Evolutionary conservation across 1,140 invertebrate genomes (phyloP), one percentile per base, ranked within the genome.

Genomic region (Brevipalpus yothersi): DNA sequence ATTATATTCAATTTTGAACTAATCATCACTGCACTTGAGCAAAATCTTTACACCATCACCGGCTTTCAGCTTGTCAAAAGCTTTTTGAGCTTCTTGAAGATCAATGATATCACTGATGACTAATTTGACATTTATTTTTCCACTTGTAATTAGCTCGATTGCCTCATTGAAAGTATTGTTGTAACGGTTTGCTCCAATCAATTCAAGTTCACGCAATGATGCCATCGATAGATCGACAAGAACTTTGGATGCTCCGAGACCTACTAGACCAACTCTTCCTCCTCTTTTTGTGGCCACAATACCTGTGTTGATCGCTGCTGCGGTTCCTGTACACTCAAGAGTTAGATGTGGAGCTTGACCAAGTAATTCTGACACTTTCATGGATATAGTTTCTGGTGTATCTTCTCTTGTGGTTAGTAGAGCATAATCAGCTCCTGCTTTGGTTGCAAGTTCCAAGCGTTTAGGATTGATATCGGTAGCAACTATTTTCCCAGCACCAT

Each of bases 151-250:
- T 23, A 61, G 19, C 19, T 41, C 21, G 13, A 63, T 56, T 17
- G 62, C 60, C 12, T 31, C n/a, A 17, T 60, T 56, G 43, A 58
- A 87, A 31, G 41, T 84, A 73, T 94, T 93, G 53, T 76, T 81
- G 69, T 93, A 94, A 72, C 89, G 78, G 71, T 94, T 94, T 23
- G 88, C 80, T 53, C 90, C 90, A 66, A 79, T 76, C 59, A 96
- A 86, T 69, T 93, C 87, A 8, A 96, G 80, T 76, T 95, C 90
- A 59, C 83, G 71, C 0, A 79, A 71, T 12, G 84, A 70, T 2
- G 87, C 85, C 68, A 80, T 79, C 1, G 85, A 77, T 56, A 95
- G 70, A 9, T 90, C 88, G 51, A 94, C 61, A 65, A 78, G 82
- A 9, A 88, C 73, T 70, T 87, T 82, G 31, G 31, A 3, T 31